phyloP scores from a whole-genome alignment of 1,140 invertebrate genomes.

The Papilio dardanus region DNA sequence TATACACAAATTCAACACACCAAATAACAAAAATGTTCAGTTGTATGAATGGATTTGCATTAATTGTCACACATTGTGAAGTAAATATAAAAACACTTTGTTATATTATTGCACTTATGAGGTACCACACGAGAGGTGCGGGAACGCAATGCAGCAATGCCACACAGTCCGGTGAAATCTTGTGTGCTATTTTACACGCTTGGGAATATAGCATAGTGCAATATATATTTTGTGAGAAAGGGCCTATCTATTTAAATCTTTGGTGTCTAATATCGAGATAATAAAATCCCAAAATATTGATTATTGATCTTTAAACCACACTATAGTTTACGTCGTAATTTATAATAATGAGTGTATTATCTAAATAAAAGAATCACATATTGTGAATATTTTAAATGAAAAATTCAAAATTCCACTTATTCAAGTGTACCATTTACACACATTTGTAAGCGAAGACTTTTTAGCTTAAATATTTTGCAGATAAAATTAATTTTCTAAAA shows the following conservation, averaged over 20 bases:
- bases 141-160: no score
- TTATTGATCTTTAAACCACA: not conserved
- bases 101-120: not conserved
- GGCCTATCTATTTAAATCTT: slow-evolving; percentile 15
- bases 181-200: no score
- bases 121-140: no score
- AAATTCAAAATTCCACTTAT: slow-evolving; percentile 3
- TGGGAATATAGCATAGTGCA: no score
- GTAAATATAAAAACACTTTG: not conserved
- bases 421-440: not conserved
- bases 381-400: slow-evolving; percentile 11
- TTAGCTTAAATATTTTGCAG: slow-evolving; percentile 11
- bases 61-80: not conserved
- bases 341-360: slow-evolving; percentile 2
- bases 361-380: not conserved
- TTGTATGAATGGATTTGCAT: not conserved
- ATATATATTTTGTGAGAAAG: no score
- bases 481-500: not conserved
- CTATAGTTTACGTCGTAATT: not conserved
- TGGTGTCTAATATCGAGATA: not conserved
- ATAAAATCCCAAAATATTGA: not conserved
- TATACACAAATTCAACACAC: not conserved
- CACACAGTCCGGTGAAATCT: no score
- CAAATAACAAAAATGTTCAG: not conserved
- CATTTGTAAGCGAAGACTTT: not conserved